Evolutionary conservation across 2,888 invertebrate species (phyloP), one percentile per base, ranked within the genome.

Genomic region (Lasioglossum vierecki): DNA sequence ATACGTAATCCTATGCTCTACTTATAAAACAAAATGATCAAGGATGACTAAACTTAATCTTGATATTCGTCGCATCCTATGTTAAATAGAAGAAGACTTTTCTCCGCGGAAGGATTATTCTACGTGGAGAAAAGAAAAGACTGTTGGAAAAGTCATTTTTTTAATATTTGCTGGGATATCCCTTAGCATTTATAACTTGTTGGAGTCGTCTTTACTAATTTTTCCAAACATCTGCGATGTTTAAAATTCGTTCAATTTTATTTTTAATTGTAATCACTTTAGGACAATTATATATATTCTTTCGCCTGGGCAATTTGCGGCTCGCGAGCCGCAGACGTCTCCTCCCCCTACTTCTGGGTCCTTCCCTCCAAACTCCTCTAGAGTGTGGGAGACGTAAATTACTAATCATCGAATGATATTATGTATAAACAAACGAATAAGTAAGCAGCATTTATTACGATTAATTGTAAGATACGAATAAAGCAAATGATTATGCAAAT

Each of bases 1-100:
- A 94, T 94, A 92, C 89, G 90, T 94, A 93, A 94, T 93, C 88
- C 88, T 76, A 83, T 68, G 81, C 80, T 76, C 75, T 71, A 82
- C 80, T 83, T 83, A 74, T 73, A 53, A 53, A 82, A 76, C 82
- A 85, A 89, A 88, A 81, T 88, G 79, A 88, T 91, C 88, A 88
- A 89, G 83, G 84, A 89, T 90, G 87, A 88, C 84, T 90, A 88
- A 92, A 90, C 91, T 93, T 92, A 90, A 92, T 91, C 88, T 87
- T 89, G 88, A 78, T 79, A 87, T 41, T 79, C 71, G 39, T 35
- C 53, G 30, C 26, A 80, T 68, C 73, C 63, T 57, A 57, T 11
- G 11, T n/a, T 53, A 53, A 70, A 57, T 79, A 57, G 76, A 46
- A 79, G 82, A 71, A 57, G 9, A 57, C n/a, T 57, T 57, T 9